These are phyloP conservation scores for Mohoua ochrocephala DNA, from an alignment of 2,113 vertebrate genomes.

Conservation along the genomic window DNA sequence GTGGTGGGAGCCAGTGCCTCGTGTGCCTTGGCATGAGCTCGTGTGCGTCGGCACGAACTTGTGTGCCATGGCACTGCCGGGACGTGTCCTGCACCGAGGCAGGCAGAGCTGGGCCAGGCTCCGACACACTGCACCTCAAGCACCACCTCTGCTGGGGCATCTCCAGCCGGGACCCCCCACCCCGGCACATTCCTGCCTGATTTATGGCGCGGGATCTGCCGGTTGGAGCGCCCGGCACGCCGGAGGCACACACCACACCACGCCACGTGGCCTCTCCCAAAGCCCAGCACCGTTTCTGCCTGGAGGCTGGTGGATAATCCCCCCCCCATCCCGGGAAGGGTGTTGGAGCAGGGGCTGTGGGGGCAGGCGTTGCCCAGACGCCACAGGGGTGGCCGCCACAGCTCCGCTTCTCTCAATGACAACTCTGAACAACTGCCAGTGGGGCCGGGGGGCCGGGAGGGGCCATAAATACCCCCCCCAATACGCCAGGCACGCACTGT, in stretches of 20 bases:
- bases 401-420: neutral
- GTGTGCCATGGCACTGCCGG: neutral
- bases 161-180: neutral
- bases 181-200: conserved; percentile 42
- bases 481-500: neutral
- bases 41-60: neutral
- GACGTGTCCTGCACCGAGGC: neutral
- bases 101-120: neutral
- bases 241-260: neutral
- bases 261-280: rapidly evolving
- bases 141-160: neutral
- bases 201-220: conserved; percentile 1
- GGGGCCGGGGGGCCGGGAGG: neutral
- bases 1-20: neutral
- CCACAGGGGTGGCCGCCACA: neutral
- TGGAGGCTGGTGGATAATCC: neutral
- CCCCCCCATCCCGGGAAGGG: rapidly evolving
- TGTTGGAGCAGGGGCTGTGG: neutral
- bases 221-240: neutral
- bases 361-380: neutral
- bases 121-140: neutral
- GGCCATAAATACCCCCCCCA: neutral
- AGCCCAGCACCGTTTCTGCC: neutral
- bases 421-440: conserved; percentile 14
- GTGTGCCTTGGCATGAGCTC: neutral